These are phyloP conservation scores for Bombus impatiens DNA, from an alignment of 1,140 invertebrate species.

Conservation along the genomic window DNA sequence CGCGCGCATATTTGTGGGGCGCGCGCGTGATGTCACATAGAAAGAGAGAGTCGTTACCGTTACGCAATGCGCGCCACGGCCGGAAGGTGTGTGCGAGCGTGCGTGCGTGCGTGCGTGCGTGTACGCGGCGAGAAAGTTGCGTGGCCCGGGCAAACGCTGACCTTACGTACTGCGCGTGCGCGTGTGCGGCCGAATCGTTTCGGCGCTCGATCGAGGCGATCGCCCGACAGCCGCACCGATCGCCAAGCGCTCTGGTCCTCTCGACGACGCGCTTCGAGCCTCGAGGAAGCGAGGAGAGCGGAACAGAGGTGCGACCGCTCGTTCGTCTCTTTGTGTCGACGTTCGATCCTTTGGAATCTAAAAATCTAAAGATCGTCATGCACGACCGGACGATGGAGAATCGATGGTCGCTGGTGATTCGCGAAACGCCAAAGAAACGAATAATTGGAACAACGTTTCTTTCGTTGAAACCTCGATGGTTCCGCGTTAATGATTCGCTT, in stretches of 20 bases:
- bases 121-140: conserved; percentile 77
- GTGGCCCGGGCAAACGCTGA: conserved; percentile 79
- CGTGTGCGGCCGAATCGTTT: conserved; percentile 1
- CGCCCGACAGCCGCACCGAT: neutral
- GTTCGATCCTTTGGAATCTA: too few relatives aligned
- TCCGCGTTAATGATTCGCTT: rapidly evolving
- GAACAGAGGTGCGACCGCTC: neutral
- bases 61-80: conserved; percentile 75
- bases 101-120: conserved; percentile 43
- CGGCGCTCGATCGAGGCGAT: neutral
- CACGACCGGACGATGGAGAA: too few relatives aligned
- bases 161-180: conserved; percentile 76
- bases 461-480: neutral
- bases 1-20: conserved; percentile 13
- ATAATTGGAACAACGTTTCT: neutral
- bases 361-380: too few relatives aligned
- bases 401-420: too few relatives aligned
- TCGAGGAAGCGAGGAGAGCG: conserved; percentile 10
- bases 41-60: conserved; percentile 82
- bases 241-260: neutral
- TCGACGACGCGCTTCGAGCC: neutral
- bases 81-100: conserved; percentile 38
- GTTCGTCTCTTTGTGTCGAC: neutral
- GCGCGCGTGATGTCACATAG: conserved; percentile 80
- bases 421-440: neutral